phyloP scores from a whole-genome alignment of 2,888 invertebrate species.

The Uloborus plumipes region DNA sequence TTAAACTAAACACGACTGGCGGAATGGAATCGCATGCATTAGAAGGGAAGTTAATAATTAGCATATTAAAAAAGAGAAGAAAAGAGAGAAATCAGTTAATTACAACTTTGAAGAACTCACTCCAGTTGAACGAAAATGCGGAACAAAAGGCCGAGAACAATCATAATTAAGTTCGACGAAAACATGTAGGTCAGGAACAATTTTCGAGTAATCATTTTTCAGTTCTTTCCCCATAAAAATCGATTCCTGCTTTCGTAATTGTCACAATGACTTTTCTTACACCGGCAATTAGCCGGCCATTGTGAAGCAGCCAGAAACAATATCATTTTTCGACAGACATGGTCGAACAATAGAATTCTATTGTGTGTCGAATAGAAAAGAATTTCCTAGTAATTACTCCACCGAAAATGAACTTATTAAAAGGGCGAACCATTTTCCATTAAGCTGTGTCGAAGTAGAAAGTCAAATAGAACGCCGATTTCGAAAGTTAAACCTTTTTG shows the following conservation, averaged over 20 bases:
- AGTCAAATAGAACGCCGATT: slow-evolving; percentile 55
- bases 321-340: slow-evolving; percentile 60
- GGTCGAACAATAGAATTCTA: slow-evolving; percentile 30
- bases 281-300: slow-evolving; percentile 56
- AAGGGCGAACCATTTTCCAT: slow-evolving; percentile 53
- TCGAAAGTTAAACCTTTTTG: slow-evolving; percentile 57
- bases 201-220: slow-evolving; percentile 63
- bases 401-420: slow-evolving; percentile 60
- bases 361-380: slow-evolving; percentile 45
- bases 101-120: slow-evolving; percentile 60
- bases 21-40: slow-evolving; percentile 15
- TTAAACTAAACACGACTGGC: slow-evolving; percentile 28
- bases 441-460: slow-evolving; percentile 47
- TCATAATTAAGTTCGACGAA: slow-evolving; percentile 62
- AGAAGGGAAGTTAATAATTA: slow-evolving; percentile 55
- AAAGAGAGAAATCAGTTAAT: slow-evolving; percentile 57
- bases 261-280: slow-evolving; percentile 61
- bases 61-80: slow-evolving; percentile 26
- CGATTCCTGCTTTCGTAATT: slow-evolving; percentile 54
- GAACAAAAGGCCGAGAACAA: slow-evolving; percentile 53
- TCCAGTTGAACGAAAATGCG: slow-evolving; percentile 16
- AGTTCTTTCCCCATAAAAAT: slow-evolving; percentile 57
- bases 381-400: slow-evolving; percentile 57
- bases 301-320: slow-evolving; percentile 56
- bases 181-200: slow-evolving; percentile 62